Percentiles rank a stretch among this genome's conserved stretches.
Conservation (phyloP, 2,797 vertebrate genomes). For the Sebastes glaucus region DNA sequence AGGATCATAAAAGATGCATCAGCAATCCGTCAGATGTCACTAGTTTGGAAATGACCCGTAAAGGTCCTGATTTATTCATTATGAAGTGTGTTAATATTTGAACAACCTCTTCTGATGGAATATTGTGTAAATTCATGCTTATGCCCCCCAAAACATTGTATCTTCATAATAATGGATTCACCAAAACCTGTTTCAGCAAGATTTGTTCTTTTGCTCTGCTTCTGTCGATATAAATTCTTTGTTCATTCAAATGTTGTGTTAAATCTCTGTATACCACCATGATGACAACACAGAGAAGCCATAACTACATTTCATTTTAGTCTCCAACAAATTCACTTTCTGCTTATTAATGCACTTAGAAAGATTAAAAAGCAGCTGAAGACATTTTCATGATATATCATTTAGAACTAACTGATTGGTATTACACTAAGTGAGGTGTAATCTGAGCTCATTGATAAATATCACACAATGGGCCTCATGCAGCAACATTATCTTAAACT, state of each 20-base stretch:
- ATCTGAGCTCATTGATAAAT: not conserved
- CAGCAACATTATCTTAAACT: too few species aligned
- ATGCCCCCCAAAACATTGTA: not conserved
- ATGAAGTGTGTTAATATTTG: constrained; percentile 40
- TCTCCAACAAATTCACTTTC: not conserved
- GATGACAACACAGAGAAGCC: constrained; percentile 4
- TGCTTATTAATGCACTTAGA: not conserved
- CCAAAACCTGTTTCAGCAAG: not conserved
- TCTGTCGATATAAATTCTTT: constrained; percentile 14
- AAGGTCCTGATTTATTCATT: constrained; percentile 54
- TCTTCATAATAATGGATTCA: not conserved
- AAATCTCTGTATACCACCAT: not conserved
- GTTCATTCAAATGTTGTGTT: constrained; percentile 2
- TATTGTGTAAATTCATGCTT: constrained; percentile 4
- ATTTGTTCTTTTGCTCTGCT: not conserved
- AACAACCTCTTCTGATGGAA: constrained; percentile 23
- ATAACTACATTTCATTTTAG: not conserved
- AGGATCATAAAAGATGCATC: constrained; percentile 50
- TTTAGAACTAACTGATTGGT: not conserved
- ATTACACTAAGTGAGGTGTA: not conserved
- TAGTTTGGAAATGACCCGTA: constrained; percentile 51
- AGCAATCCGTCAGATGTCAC: constrained; percentile 42
- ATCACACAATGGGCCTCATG: not conserved
- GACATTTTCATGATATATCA: not conserved
- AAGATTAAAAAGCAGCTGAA: not conserved